These are phyloP conservation scores for Yponomeuta cagnagella DNA, from an alignment of 2,888 invertebrate genomes.

Conservation along the genomic window DNA sequence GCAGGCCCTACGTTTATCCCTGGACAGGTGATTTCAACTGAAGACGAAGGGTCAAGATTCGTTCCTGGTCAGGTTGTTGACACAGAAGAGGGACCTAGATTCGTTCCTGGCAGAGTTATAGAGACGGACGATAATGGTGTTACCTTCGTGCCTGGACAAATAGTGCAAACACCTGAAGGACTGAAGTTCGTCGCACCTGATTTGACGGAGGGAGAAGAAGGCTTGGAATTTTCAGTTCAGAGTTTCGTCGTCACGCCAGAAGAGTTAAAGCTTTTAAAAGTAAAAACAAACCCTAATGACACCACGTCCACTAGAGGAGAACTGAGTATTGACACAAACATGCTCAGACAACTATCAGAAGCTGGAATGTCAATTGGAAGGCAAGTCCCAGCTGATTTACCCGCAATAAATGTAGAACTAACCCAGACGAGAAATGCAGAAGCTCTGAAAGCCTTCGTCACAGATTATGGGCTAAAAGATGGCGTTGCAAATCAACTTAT, in stretches of 20 bases:
- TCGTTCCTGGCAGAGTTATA: conserved; percentile 83
- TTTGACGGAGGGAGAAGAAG: conserved; percentile 79
- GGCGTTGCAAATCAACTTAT: conserved; percentile 70
- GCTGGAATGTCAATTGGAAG: conserved; percentile 81
- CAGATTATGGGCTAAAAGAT: conserved; percentile 68
- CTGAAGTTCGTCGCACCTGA: conserved; percentile 82
- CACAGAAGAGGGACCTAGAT: conserved; percentile 81
- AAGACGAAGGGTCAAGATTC: conserved; percentile 76
- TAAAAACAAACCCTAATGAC: conserved; percentile 69
- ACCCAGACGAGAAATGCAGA: conserved; percentile 69
- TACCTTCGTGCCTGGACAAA: conserved; percentile 87
- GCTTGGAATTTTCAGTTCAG: conserved; percentile 82
- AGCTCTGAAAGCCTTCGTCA: conserved; percentile 64
- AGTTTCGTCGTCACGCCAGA: conserved; percentile 77
- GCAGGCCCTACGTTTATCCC: conserved; percentile 86
- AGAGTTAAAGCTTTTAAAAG: conserved; percentile 65
- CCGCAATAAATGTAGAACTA: conserved; percentile 75
- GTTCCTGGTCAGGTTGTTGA: conserved; percentile 84
- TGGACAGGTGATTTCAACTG: conserved; percentile 82
- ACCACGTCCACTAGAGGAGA: conserved; percentile 74
- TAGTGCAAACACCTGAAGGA: conserved; percentile 83
- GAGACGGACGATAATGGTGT: conserved; percentile 81
- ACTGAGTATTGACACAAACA: conserved; percentile 78
- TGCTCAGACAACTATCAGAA: conserved; percentile 79
- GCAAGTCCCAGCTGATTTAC: conserved; percentile 77